Evolutionary conservation across 2,113 vertebrate genomes (phyloP).

Genomic region (Oplegnathus fasciatus): DNA sequence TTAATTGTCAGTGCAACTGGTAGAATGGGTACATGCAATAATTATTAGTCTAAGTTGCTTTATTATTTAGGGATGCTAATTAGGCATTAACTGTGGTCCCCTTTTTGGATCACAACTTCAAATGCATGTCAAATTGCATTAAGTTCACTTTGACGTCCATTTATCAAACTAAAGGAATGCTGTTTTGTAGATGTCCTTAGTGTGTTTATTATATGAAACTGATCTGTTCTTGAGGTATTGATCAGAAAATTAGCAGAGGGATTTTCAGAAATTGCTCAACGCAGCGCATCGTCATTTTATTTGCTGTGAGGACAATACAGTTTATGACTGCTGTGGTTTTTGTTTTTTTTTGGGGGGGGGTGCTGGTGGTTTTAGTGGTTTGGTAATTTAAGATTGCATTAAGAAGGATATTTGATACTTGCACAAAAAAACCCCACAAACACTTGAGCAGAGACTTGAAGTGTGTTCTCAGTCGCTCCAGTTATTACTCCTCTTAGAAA

Average conservation of each 20-base stretch:
- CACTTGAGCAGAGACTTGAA: constrained; percentile 42
- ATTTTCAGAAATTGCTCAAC: constrained; percentile 61
- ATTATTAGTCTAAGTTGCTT: constrained; percentile 86
- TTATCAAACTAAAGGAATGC: constrained; percentile 77
- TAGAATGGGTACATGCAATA: constrained; percentile 83
- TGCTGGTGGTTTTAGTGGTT: constrained; percentile 33
- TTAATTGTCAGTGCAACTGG: constrained; percentile 85
- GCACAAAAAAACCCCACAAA: constrained; percentile 22
- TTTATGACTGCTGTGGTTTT: constrained; percentile 9
- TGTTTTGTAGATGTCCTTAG: constrained; percentile 84
- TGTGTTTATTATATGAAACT: constrained; percentile 71
- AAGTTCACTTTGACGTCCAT: constrained; percentile 82
- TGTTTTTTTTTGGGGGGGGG: background rate
- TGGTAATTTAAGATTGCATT: constrained; percentile 52
- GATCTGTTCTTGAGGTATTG: constrained; percentile 74
- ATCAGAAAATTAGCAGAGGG: constrained; percentile 70
- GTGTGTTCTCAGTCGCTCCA: constrained; percentile 15
- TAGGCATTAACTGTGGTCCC: constrained; percentile 79
- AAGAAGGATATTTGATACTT: constrained; percentile 57
- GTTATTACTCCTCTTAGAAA: constrained; percentile 42
- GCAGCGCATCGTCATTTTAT: constrained; percentile 45
- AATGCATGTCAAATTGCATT: constrained; percentile 84
- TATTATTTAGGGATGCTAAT: constrained; percentile 86
- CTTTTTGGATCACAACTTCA: constrained; percentile 83
- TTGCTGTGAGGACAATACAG: constrained; percentile 57